These are phyloP conservation scores for Rhagium mordax DNA, from an alignment of 2,888 invertebrate species.

Conservation along the genomic window DNA sequence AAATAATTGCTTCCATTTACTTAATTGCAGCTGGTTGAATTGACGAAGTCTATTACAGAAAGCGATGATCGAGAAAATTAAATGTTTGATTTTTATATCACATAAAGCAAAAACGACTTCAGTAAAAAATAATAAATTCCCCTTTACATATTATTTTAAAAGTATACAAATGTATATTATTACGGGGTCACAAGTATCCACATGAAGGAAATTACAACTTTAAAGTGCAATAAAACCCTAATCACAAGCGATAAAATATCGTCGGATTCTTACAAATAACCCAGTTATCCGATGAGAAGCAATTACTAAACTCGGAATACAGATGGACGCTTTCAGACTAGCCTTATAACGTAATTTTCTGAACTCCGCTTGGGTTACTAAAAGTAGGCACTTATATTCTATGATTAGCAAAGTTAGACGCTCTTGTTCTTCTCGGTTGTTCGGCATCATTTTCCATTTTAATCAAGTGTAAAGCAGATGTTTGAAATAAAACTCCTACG, in stretches of 20 bases:
- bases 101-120: no score
- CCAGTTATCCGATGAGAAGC: neutral
- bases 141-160: no score
- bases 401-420: neutral
- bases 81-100: no score
- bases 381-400: neutral
- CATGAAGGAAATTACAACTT: neutral
- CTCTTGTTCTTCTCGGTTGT: neutral
- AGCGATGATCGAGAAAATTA: no score
- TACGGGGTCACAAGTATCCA: no score
- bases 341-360: neutral
- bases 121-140: no score
- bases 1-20: no score
- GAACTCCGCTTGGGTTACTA: neutral
- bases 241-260: neutral
- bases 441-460: neutral
- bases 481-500: no score
- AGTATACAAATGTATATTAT: no score
- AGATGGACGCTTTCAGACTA: neutral
- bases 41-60: no score
- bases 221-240: neutral
- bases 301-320: neutral
- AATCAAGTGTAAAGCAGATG: no score
- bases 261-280: neutral
- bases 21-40: no score